A percentile compares a stretch with the other conserved stretches of the same genome.
Conservation (phyloP, 1,140 invertebrate species). For the Spodoptera frugiperda region DNA sequence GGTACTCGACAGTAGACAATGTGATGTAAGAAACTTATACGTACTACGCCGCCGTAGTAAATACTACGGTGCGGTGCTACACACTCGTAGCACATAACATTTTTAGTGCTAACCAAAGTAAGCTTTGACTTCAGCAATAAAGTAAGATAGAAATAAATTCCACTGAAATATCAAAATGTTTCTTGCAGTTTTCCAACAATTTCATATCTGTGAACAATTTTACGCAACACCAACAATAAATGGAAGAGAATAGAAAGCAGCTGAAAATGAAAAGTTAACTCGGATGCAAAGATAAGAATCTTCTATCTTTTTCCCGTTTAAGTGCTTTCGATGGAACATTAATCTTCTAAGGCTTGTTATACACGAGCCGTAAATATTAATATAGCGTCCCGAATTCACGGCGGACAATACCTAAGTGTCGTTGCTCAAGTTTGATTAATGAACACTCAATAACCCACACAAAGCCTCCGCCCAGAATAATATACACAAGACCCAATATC, state of each 20-base stretch:
- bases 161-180: too few species aligned
- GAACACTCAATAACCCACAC: constrained; percentile 55
- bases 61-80: too few species aligned
- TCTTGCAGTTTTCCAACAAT: too few species aligned
- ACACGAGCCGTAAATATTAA: constrained; percentile 54
- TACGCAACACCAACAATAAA: not conserved
- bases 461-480: constrained; percentile 49
- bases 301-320: constrained; percentile 22
- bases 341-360: constrained; percentile 52
- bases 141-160: too few species aligned
- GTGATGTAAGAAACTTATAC: too few species aligned
- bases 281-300: constrained; percentile 21
- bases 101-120: too few species aligned
- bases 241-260: not conserved
- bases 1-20: too few species aligned
- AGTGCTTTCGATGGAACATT: constrained; percentile 50
- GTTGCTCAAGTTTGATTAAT: constrained; percentile 59
- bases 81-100: too few species aligned
- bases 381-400: constrained; percentile 45
- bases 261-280: constrained; percentile 13
- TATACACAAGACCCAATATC: constrained; percentile 34
- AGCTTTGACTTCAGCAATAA: too few species aligned
- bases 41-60: too few species aligned
- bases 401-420: constrained; percentile 60
- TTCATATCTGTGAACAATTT: not conserved